Evolutionary conservation across 2,888 invertebrate species (phyloP), one percentile per base, ranked within the genome.

Genomic region (Aphidoletes aphidimyza): DNA sequence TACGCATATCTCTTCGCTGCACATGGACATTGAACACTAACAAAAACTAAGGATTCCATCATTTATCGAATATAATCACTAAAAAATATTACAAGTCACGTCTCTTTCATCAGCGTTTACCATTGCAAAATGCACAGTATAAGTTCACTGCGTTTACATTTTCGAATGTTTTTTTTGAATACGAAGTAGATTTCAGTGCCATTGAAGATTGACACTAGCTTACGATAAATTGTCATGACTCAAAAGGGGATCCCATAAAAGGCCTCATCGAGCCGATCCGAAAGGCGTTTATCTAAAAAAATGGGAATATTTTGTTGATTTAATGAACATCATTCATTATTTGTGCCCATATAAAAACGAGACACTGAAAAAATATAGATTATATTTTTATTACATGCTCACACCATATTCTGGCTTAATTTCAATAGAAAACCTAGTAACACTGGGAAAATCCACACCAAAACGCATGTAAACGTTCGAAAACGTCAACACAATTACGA

Each of bases 301-400:
- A 69, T 22, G 22, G 54, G 11, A 54, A 69, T 30, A 30, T 30
- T 69, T 14, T 69, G 69, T 30, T 69, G 69, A 69, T 69, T 69
- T 30, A 69, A 69, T 69, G 26, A 69, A 69, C 69, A 69, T 69
- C 69, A 69, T 69, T 69, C 30, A 69, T 69, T 30, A 69, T 69
- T 69, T 1, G n/a, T 34, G 34, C 19, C 34, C n/a, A 54, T 2
- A 54, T 26, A 54, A 54, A 54, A 54, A 54, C 54, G 54, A 69
- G 26, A 34, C 69, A 30, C 30, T 30, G 26, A 34, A 69, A 69
- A 69, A 69, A 69, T 69, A 9, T 30, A 30, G 30, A 69, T 14
- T 3, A 17, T 14, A 19, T 11, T 17, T 69, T n/a, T n/a, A n/a
- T n/a, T n/a, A n/a, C n/a, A n/a, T n/a, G n/a, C n/a, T n/a, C n/a